Percentiles rank a stretch among this genome's conserved stretches.
phyloP scores from a whole-genome alignment of 92 coral and sea anemone species.

The Micromussa lordhowensis region DNA sequence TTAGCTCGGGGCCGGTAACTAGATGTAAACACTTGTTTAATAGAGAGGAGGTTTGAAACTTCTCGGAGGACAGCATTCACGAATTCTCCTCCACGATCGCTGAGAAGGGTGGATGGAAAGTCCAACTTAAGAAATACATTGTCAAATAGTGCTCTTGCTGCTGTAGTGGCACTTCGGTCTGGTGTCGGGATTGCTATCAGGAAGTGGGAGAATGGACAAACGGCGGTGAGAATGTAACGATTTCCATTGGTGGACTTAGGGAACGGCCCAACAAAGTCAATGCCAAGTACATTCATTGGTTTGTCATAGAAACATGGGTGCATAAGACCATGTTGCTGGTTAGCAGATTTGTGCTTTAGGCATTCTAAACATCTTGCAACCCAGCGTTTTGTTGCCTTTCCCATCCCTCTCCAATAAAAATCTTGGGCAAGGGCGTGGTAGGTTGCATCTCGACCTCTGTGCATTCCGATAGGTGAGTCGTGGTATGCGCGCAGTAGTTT shows the following conservation, averaged over 20 bases:
- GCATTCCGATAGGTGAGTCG: conserved; percentile 54
- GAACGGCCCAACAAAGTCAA: conserved; percentile 50
- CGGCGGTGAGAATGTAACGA: conserved; percentile 25
- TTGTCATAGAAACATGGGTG: conserved; percentile 25
- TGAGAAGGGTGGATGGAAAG: conserved; percentile 51
- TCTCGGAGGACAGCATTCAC: conserved; percentile 48
- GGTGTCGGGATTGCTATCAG: conserved; percentile 48
- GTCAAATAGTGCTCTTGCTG: conserved; percentile 51
- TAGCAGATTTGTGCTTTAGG: conserved; percentile 21
- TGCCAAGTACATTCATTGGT: conserved; percentile 42
- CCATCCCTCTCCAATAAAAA: conserved; percentile 61
- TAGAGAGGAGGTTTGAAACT: conserved; percentile 27
- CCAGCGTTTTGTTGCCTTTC: conserved; percentile 44
- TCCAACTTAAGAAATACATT: conserved; percentile 36
- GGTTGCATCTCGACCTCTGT: conserved; percentile 50
- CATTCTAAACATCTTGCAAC: conserved; percentile 47
- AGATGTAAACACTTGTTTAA: conserved; percentile 56
- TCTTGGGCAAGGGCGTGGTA: conserved; percentile 41
- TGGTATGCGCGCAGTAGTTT: conserved; percentile 31
- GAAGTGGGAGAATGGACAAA: conserved; percentile 29
- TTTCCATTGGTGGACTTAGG: conserved; percentile 29
- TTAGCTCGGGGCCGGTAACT: conserved; percentile 55
- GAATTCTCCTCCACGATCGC: conserved; percentile 62
- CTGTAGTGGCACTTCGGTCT: conserved; percentile 48
- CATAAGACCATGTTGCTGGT: conserved; percentile 49